Base-by-base conservation (phyloP, 2,113 vertebrate species). In the Toxotes jaculatrix region DNA sequence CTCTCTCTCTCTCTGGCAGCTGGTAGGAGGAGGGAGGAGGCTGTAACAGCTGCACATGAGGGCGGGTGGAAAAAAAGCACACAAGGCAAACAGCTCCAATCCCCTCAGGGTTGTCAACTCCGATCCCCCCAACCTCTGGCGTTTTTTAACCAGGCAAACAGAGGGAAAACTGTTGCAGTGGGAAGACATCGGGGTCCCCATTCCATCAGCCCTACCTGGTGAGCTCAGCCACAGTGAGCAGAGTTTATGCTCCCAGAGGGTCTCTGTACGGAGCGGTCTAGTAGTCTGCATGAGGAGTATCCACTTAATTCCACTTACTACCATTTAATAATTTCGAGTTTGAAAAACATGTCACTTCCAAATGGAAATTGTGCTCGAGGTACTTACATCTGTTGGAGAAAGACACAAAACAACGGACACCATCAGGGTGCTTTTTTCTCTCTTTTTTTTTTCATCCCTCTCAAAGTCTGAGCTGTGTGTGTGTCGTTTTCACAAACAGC, bases 31-130 rank as follows among this genome's bases (percentile, higher is more conserved):
- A 89, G 80, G 91, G 92, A 95, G 89, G 92, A 86, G 91, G 92
- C 89, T 92, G 88, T 94, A 95, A 95, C 96, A 97, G 95, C 96
- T 97, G 95, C 94, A 96, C 91, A 92, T 87, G 91, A 83, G 93
- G 92, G 93, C 77, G 93, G 89, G 88, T 84, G 92, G 93, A 91
- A 90, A 86, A 74, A 85, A 87, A 85, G 72, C 27, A 13, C 87
- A 92, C 91, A 88, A 94, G 94, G 91, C 92, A 95, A 92, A 93
- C 94, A 89, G 90, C 86, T 91, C 89, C 88, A 87, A 94, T 91
- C 89, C 93, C 93, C 93, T 94, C 91, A 86, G 94, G 95, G 93
- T 92, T 95, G 94, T 94, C 93, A 95, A 88, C 89, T 91, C 87
- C 93, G 87, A 91, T 87, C 84, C 92, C 86, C 88, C 68, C 82